Base-by-base conservation (phyloP, 2,888 invertebrate genomes). In the Barypeithes pellucidus region DNA sequence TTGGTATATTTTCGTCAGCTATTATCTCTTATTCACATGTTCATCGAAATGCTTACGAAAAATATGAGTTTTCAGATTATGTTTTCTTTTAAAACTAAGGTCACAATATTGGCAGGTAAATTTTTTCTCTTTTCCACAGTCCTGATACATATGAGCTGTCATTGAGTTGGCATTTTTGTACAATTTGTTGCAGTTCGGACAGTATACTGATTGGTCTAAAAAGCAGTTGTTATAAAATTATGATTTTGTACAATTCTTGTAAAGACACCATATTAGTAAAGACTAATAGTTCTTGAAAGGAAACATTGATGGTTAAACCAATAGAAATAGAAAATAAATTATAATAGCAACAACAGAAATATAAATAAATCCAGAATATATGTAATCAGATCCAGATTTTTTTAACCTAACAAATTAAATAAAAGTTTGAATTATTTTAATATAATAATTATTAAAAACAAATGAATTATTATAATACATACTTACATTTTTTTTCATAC, bases 121-220 rank as follows among this genome's bases (percentile, higher is more conserved):
- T 24, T 79, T 78, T 63, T 82, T 82, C 24, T 81, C 79, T 71
- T 82, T 83, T 33, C 84, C 85, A 67, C 85, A 85, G 60, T 85
- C 85, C 68, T 80, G 77, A 24, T 77, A 74, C 45, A 79, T 39
- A 60, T 81, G 81, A 4, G 78, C 78, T 22, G 73, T 71, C 63
- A 81, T 70, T 9, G 77, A 77, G 33, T 75, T 77, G 5, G 62
- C 33, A 63, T 80, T 81, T 71, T 80, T 81, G 72, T 81, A 81
- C 39, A 45, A 50, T 71, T 77, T 79, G 9, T 68, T 62, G 70
- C 81, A 81, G 20, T 77, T 77, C 18, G 78, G 79, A 65, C 81
- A 81, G 24, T 47, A 59, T 0, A 36, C 68, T 12, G 67, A 22
- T 45, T 20, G 3, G 0, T 24, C 67, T 33, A 63, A 54, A 54